A percentile compares a stretch with the other conserved stretches of the same genome.
phyloP scores from a whole-genome alignment of 1,140 invertebrate genomes.

The Apis laboriosa region DNA sequence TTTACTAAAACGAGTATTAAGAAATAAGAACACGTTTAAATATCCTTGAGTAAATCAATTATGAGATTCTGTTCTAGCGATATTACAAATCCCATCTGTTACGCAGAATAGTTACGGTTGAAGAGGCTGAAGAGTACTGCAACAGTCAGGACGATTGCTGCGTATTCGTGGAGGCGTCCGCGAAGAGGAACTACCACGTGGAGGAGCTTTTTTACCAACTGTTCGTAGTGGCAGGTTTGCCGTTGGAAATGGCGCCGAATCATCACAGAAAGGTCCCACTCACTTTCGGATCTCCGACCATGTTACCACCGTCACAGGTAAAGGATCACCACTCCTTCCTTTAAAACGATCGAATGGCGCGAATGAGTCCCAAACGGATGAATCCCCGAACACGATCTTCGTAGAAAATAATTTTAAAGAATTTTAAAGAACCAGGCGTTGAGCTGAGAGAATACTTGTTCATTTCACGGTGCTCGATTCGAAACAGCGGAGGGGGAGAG shows the following conservation, averaged over 20 bases:
- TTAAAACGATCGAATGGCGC: background rate
- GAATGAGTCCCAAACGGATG: no score
- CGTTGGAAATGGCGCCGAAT: slow-evolving; percentile 93
- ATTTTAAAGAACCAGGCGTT: background rate
- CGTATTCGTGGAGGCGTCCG: slow-evolving; percentile 91
- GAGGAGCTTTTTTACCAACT: slow-evolving; percentile 91
- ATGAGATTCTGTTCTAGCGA: background rate
- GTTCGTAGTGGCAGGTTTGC: slow-evolving; percentile 89
- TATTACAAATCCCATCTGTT: background rate
- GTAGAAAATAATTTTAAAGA: background rate
- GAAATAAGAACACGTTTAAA: no score
- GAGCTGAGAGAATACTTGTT: background rate
- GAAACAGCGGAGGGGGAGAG: no score
- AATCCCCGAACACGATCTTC: background rate
- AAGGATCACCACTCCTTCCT: background rate
- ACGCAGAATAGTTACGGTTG: slow-evolving; percentile 85
- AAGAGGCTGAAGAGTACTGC: slow-evolving; percentile 87
- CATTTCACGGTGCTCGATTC: background rate
- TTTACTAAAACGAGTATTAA: no score
- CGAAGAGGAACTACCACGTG: slow-evolving; percentile 89
- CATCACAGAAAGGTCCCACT: slow-evolving; percentile 87
- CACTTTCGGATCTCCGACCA: slow-evolving; percentile 86
- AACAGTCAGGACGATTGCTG: slow-evolving; percentile 87
- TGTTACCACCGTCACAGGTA: slow-evolving; percentile 84
- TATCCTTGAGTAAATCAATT: no score